These are phyloP conservation scores for Chironomus tepperi DNA, from an alignment of 1,140 invertebrate genomes.

Conservation along the genomic window DNA sequence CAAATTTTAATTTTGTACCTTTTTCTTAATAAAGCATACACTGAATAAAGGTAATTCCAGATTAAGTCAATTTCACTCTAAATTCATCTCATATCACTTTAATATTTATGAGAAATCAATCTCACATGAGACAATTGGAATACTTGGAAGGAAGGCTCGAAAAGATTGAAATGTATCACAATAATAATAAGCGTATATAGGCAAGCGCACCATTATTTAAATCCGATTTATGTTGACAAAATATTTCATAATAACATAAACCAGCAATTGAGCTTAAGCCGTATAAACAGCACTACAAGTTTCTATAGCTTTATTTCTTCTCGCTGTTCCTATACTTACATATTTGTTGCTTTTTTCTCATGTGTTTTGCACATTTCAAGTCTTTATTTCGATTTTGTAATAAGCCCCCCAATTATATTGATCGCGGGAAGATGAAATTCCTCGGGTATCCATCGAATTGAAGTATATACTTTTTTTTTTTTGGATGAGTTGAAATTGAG, in stretches of 20 bases:
- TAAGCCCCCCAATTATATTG: conserved; percentile 19
- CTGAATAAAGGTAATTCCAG: background rate
- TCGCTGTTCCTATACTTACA: background rate
- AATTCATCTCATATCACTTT: background rate
- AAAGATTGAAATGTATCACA: too few species aligned
- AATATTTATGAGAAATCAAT: conserved; percentile 9
- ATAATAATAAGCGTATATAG: background rate
- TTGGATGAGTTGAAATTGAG: too few species aligned
- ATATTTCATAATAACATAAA: conserved; percentile 18
- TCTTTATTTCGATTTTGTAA: background rate
- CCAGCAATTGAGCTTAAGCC: conserved; percentile 3
- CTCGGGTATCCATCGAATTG: background rate
- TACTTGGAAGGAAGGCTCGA: too few species aligned
- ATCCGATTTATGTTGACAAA: conserved; percentile 24
- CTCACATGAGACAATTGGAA: background rate
- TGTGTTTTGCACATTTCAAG: background rate
- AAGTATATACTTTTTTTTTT: background rate
- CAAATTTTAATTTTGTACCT: background rate
- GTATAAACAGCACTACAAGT: background rate
- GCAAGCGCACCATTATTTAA: background rate
- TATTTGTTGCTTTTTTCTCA: background rate
- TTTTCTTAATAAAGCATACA: too few species aligned
- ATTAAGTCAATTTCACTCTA: conserved; percentile 9
- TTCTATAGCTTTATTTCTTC: too few species aligned
- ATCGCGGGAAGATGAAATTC: conserved; percentile 21